Evolutionary conservation across 2,888 invertebrate species (phyloP), one percentile per base, ranked within the genome.

Genomic region (Pseudococcus jackbeardsleyi): DNA sequence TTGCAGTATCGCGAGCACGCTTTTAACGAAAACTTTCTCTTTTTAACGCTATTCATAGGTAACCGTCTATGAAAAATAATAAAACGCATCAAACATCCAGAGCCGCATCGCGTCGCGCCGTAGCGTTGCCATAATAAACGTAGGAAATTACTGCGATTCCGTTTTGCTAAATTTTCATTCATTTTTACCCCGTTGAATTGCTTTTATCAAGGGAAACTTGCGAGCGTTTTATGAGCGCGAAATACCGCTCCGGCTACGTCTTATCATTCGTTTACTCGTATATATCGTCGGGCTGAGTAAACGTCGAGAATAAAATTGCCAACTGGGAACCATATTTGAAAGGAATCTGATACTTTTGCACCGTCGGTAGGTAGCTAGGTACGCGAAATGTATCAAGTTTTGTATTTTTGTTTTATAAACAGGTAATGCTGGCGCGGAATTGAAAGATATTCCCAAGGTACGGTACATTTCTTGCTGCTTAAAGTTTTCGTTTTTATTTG

Each of bases 51-150:
- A 77, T 77, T 77, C 77, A 77, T 33, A 77, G 77, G 77, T 77
- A 77, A 77, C 77, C 77, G 77, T 77, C 77, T 77, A 77, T 77
- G 77, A 77, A 77, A 77, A 77, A 77, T 77, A 77, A 77, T 77
- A 77, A 77, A 77, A 77, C 77, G 77, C 77, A 77, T 77, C 77
- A 77, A 77, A 77, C 77, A 77, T 77, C 77, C 39, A 77, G 22
- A 77, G 22, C 26, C 26, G 26, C 26, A 33, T 33, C 26, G 26
- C 26, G 26, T 33, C 26, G 26, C 26, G 26, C 26, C 26, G 26
- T 33, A 33, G 26, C 77, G 39, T 77, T 77, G 26, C 39, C 77
- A 39, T 77, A 77, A 77, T 77, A 77, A 77, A 77, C 77, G 77
- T 77, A 77, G 77, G 77, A 77, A 77, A 77, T 77, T 77, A 77